Conservation (phyloP, 2,888 invertebrate species). For the Spodoptera exigua region DNA sequence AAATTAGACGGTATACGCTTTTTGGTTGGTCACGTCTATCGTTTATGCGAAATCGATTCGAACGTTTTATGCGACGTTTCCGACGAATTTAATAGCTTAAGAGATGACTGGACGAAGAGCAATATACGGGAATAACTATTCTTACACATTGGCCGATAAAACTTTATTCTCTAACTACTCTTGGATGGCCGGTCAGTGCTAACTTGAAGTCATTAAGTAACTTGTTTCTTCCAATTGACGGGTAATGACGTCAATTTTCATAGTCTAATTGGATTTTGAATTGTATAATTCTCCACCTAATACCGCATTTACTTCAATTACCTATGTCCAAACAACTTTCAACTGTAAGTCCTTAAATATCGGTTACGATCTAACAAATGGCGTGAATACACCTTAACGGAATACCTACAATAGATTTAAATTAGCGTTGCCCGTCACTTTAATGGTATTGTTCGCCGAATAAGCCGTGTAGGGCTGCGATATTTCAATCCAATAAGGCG, state of each 20-base stretch:
- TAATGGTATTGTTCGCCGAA: constrained; percentile 71
- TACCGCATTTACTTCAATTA: constrained; percentile 36
- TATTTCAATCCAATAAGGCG: constrained; percentile 86
- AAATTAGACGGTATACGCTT: constrained; percentile 79
- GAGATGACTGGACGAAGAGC: constrained; percentile 85
- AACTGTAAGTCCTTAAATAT: constrained; percentile 49
- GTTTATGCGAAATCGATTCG: constrained; percentile 88
- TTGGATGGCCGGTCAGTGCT: constrained; percentile 58
- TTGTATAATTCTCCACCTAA: constrained; percentile 47
- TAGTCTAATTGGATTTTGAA: constrained; percentile 62
- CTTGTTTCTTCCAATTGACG: constrained; percentile 52
- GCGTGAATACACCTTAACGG: constrained; percentile 14
- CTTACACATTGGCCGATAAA: constrained; percentile 84
- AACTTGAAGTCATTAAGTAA: constrained; percentile 63
- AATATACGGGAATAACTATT: constrained; percentile 87
- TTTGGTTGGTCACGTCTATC: constrained; percentile 83
- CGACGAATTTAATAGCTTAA: constrained; percentile 85
- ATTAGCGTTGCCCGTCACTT: constrained; percentile 53
- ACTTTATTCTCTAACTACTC: constrained; percentile 77
- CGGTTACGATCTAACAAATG: constrained; percentile 33
- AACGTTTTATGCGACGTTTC: constrained; percentile 86
- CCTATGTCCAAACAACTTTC: constrained; percentile 27
- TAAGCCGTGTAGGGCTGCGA: constrained; percentile 67
- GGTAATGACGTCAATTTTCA: constrained; percentile 59
- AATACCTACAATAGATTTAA: constrained; percentile 48